phyloP scores from a whole-genome alignment of 2,113 vertebrate genomes.

The Otolemur garnettii region DNA sequence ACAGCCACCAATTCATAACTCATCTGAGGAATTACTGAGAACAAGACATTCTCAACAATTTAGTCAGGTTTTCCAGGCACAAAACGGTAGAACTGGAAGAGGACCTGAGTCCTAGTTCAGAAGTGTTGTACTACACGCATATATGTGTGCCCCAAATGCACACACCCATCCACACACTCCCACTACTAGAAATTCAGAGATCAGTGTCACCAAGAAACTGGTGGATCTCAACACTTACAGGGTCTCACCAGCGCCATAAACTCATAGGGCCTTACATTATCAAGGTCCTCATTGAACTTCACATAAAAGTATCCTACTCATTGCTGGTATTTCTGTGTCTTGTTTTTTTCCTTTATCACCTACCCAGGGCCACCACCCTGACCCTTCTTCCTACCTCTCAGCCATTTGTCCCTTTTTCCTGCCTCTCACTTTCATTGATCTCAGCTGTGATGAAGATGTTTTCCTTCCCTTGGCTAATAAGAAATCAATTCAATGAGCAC shows the following conservation, averaged over 20 bases:
- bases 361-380: not conserved
- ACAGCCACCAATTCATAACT: too few species aligned
- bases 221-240: not conserved
- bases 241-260: not conserved
- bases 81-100: not conserved
- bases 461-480: not conserved
- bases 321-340: too few species aligned
- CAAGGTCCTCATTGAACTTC: not conserved
- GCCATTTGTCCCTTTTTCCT: not conserved
- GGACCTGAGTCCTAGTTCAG: not conserved
- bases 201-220: too few species aligned
- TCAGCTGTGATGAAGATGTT: not conserved
- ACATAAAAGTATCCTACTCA: not conserved
- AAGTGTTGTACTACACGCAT: not conserved
- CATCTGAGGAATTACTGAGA: too few species aligned
- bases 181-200: not conserved
- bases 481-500: not conserved
- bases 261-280: accelerated
- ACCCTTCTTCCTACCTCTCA: not conserved
- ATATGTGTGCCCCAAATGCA: not conserved
- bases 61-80: not conserved
- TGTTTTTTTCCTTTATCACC: not conserved
- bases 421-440: not conserved
- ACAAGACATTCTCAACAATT: too few species aligned
- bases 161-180: not conserved